These are phyloP conservation scores for Himalopsyche japonica DNA, from an alignment of 2,888 invertebrate genomes.

Conservation along the genomic window DNA sequence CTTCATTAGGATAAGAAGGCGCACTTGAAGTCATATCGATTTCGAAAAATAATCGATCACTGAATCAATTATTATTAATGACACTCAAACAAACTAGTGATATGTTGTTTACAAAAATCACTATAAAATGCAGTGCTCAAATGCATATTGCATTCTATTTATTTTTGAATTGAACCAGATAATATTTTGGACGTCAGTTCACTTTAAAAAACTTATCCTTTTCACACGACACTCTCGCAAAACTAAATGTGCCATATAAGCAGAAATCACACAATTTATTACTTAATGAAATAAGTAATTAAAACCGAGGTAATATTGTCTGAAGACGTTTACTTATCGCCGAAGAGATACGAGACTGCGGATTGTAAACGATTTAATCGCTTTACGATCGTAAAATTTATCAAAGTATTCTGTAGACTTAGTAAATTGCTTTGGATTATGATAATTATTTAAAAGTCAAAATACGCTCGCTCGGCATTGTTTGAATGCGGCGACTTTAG, in stretches of 20 bases:
- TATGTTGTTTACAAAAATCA: background rate
- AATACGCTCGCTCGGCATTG: background rate
- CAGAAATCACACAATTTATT: background rate
- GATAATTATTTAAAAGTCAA: background rate
- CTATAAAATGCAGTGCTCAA: background rate
- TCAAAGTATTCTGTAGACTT: background rate
- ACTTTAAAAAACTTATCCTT: background rate
- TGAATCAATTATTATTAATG: background rate
- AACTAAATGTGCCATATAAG: background rate
- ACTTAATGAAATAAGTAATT: background rate
- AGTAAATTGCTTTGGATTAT: background rate
- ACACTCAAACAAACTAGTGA: background rate
- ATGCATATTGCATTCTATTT: background rate
- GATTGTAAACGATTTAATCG: background rate
- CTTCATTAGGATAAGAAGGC: background rate
- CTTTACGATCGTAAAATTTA: background rate
- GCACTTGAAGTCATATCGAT: background rate
- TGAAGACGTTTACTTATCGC: background rate
- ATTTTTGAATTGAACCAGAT: background rate
- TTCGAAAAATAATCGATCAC: background rate
- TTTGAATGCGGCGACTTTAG: background rate
- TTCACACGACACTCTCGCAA: background rate
- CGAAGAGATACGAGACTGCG: background rate
- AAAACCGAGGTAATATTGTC: background rate
- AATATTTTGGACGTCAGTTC: background rate